Evolutionary conservation across 2,797 vertebrate species (phyloP).

Genomic region (Aplochiton taeniatus): DNA sequence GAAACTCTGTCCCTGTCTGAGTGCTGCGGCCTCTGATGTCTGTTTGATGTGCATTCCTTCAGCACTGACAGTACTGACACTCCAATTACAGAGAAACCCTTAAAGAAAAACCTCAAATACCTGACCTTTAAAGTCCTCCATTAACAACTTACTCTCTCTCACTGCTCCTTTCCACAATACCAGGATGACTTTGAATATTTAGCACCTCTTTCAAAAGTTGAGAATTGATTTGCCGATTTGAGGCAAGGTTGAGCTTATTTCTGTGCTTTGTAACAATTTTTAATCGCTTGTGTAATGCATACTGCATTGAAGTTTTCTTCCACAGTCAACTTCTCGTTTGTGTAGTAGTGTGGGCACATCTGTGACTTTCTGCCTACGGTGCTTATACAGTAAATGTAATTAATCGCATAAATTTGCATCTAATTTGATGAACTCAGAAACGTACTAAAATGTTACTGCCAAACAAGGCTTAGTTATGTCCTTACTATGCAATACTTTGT

Average conservation of each 20-base stretch:
- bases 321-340: too few species aligned
- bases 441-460: too few species aligned
- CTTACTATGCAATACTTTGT: not conserved
- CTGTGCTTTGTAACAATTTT: too few species aligned
- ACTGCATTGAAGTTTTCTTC: too few species aligned
- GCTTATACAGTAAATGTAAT: too few species aligned
- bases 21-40: slow-evolving; percentile 47
- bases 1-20: slow-evolving; percentile 48
- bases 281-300: too few species aligned
- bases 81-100: slow-evolving; percentile 71
- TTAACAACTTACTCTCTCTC: slow-evolving; percentile 36
- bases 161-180: slow-evolving; percentile 26
- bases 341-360: too few species aligned
- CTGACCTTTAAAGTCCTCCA: slow-evolving; percentile 62
- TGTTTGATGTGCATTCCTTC: slow-evolving; percentile 66
- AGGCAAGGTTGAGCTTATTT: too few species aligned
- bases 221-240: slow-evolving; percentile 23
- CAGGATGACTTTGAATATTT: slow-evolving; percentile 46
- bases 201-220: slow-evolving; percentile 44
- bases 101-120: slow-evolving; percentile 62
- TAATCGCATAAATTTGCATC: too few species aligned
- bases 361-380: too few species aligned
- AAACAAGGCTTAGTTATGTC: not conserved
- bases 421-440: too few species aligned
- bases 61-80: slow-evolving; percentile 62